Evolutionary conservation across 1,140 invertebrate species (phyloP).

Genomic region (Chionoecetes opilio): DNA sequence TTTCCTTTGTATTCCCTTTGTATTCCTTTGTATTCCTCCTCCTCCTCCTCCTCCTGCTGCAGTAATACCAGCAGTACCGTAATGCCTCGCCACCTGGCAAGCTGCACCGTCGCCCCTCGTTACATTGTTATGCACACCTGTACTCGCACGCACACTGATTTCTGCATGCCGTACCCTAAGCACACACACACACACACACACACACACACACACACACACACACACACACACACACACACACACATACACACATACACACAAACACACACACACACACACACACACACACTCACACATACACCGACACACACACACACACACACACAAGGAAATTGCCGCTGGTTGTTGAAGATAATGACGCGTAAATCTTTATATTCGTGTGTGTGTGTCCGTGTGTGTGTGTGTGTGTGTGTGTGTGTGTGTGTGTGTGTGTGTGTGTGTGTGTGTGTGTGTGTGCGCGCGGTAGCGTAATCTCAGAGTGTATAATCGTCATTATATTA

Average conservation of each 20-base stretch:
- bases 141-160: slow-evolving; percentile 14
- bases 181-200: slow-evolving; percentile 38
- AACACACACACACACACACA: slow-evolving; percentile 19
- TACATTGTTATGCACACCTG: no score
- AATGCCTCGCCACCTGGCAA: not conserved
- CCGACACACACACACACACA: not conserved
- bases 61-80: no score
- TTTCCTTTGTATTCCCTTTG: no score
- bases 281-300: no score
- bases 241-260: not conserved
- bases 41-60: not conserved
- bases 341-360: not conserved
- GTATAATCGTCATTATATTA: not conserved
- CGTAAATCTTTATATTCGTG: not conserved
- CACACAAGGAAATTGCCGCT: not conserved
- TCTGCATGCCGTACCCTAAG: no score
- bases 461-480: not conserved
- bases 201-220: slow-evolving; percentile 36
- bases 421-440: slow-evolving; percentile 39
- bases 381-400: slow-evolving; percentile 31
- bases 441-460: not conserved
- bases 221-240: not conserved
- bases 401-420: slow-evolving; percentile 41
- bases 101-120: no score
- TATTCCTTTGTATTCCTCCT: no score